Base-by-base conservation (phyloP, 2,797 vertebrate genomes). In the Falco biarmicus region DNA sequence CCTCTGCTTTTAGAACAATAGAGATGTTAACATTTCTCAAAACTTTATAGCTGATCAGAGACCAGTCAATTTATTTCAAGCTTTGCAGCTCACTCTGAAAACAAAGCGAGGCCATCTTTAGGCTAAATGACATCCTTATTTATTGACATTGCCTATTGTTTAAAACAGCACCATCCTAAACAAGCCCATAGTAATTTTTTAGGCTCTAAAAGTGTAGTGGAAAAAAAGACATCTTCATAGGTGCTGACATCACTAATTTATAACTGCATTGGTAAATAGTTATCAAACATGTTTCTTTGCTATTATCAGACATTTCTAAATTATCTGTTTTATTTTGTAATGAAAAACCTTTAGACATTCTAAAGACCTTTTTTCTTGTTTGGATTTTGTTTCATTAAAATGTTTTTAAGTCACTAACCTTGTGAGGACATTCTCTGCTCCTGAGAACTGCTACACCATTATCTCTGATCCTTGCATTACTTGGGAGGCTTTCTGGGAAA, bases 61-160 rank as follows among this genome's bases (percentile, higher is more conserved):
- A 90, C 51, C 31, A 87, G 65, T 25, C 37, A 74, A 41, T 86
- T 93, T 88, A 39, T 56, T 91, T 88, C 84, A 81, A 66, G 71
- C 75, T 47, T 92, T 94, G 68, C 76, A 93, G 47, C 65, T 68
- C 54, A 31, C 6, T 75, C 54, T 48, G 69, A 76, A 95, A 95
- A 86, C 53, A 93, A 91, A 94, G 37, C 8, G 0, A 78, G 54
- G 47, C 48, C 68, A 48, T 84, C 76, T 96, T 93, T 94, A 96
- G 73, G 85, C 65, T 92, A 88, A 81, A 89, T 81, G 32, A 47
- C 69, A 51, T 50, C 48, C 54, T 70, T 85, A 92, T 85, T 91
- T 95, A 89, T 47, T 93, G 87, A 65, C 69, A 43, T 26, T 53
- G 82, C 29, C 82, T 84, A 65, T 94, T 94, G 93, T 95, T 95